Conservation (phyloP, 2,797 vertebrate species). For the Leptodactylus fallax region DNA sequence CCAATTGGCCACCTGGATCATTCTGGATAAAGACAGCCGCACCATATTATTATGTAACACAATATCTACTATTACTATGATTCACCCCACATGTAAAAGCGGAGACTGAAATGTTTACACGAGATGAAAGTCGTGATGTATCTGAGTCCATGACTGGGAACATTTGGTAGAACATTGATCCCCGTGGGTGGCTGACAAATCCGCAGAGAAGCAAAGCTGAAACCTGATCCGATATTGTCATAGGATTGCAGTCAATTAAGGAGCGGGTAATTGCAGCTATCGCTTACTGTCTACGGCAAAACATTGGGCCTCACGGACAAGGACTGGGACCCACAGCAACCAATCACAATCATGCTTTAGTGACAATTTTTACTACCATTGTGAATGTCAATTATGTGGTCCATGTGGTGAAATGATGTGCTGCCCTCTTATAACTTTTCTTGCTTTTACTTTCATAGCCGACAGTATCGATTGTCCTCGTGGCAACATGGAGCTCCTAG, state of each 20-base stretch:
- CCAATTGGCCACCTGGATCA: neutral
- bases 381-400: neutral
- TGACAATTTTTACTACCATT: neutral
- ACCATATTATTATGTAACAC: neutral
- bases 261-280: constrained; percentile 41
- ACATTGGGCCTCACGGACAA: neutral
- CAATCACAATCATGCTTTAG: neutral
- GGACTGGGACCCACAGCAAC: too few species aligned
- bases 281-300: constrained; percentile 3
- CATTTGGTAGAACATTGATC: constrained; percentile 6
- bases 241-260: constrained; percentile 24
- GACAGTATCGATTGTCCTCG: neutral
- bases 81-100: neutral
- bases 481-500: constrained; percentile 82
- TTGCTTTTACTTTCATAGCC: constrained; percentile 65
- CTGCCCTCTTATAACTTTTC: too few species aligned
- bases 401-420: neutral
- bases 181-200: constrained; percentile 30
- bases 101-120: neutral
- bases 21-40: neutral
- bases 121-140: neutral
- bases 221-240: constrained; percentile 31
- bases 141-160: neutral
- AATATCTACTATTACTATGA: neutral
- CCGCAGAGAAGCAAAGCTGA: constrained; percentile 20